These are phyloP conservation scores for Copsychus sechellarum DNA, from an alignment of 2,113 vertebrate genomes.

Conservation along the genomic window DNA sequence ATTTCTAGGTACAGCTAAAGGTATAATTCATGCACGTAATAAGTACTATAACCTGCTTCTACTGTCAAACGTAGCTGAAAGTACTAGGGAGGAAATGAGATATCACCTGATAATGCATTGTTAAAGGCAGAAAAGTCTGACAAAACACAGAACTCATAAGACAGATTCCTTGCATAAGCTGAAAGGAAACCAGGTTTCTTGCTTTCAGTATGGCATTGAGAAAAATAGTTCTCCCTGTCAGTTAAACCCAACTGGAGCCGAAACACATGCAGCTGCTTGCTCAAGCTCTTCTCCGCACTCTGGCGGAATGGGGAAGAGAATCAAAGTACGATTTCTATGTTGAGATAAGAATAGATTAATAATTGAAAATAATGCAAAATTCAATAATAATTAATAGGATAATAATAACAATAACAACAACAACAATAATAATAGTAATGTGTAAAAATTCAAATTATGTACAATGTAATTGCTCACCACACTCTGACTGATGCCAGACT, in stretches of 20 bases:
- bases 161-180: background rate
- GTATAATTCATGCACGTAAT: background rate
- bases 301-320: background rate
- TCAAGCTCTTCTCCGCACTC: background rate
- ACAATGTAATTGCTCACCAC: background rate
- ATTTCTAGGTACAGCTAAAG: background rate
- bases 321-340: background rate
- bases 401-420: no score
- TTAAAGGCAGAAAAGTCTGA: background rate
- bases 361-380: background rate
- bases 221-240: background rate
- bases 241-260: background rate
- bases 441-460: background rate
- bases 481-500: background rate
- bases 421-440: no score
- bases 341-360: background rate
- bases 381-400: no score
- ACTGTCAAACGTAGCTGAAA: background rate
- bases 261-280: fast-evolving
- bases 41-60: background rate
- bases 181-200: background rate
- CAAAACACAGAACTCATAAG: background rate
- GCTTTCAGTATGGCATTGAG: background rate
- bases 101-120: background rate
- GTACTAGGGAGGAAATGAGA: background rate